Percentiles rank a stretch among this genome's conserved stretches.
These are phyloP conservation scores for Petrocephalus sullivani DNA, from an alignment of 2,797 vertebrate species.

Conservation along the genomic window DNA sequence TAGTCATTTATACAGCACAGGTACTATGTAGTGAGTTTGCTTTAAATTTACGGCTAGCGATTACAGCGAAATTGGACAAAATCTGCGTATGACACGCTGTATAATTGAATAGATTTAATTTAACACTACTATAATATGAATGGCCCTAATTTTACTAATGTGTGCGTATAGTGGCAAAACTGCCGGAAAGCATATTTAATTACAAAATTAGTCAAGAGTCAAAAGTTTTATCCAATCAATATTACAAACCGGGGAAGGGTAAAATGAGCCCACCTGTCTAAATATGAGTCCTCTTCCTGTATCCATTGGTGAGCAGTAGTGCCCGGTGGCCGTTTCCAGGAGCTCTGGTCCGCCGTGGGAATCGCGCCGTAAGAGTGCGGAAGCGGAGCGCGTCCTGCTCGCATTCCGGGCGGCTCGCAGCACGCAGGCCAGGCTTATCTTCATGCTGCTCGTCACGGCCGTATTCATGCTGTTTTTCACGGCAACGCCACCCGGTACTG, in stretches of 20 bases:
- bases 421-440: conserved; percentile 28
- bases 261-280: conserved; percentile 50
- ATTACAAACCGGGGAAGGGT: no score
- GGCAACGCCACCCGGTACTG: neutral
- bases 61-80: neutral
- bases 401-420: conserved; percentile 32
- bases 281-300: conserved; percentile 47
- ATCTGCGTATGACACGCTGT: neutral
- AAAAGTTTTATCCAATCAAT: neutral
- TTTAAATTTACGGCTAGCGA: neutral
- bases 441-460: neutral
- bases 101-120: neutral
- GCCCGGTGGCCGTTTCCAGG: conserved; percentile 20
- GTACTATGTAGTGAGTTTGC: neutral
- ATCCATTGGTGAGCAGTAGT: conserved; percentile 43
- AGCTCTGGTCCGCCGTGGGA: neutral
- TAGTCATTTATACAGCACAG: neutral
- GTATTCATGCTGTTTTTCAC: neutral
- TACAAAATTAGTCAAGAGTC: neutral
- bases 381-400: conserved; percentile 26
- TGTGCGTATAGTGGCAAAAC: neutral
- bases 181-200: neutral
- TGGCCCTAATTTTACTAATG: neutral
- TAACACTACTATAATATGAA: neutral
- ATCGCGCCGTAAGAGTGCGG: conserved; percentile 12